Percentiles rank a stretch among this genome's conserved stretches.
These are phyloP conservation scores for Drosophila anomalata DNA, from an alignment of 2,888 invertebrate species.

Conservation along the genomic window DNA sequence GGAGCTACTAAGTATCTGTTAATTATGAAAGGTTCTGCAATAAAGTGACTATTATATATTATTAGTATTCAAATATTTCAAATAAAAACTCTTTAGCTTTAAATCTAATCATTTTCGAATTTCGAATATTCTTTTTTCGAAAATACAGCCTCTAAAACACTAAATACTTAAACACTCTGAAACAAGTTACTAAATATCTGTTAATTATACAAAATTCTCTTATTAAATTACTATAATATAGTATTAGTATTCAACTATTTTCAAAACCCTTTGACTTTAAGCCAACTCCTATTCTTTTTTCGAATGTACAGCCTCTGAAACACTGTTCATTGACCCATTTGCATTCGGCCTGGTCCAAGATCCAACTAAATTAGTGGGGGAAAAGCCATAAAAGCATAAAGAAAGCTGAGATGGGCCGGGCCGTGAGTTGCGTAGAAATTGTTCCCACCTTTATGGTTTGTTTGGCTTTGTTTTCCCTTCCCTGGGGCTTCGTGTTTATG, in stretches of 20 bases:
- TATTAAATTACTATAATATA: background rate
- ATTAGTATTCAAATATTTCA: no score
- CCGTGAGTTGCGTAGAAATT: constrained; percentile 56
- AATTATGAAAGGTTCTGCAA: background rate
- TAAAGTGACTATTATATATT: no score
- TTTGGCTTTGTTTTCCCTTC: constrained; percentile 34
- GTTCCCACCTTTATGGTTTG: constrained; percentile 70
- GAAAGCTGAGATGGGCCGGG: constrained; percentile 53
- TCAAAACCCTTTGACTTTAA: background rate
- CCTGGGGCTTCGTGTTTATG: constrained; percentile 23
- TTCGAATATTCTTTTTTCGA: no score
- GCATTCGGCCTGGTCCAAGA: constrained; percentile 55
- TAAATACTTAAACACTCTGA: no score
- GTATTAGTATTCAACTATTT: background rate
- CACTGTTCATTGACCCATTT: constrained; percentile 67
- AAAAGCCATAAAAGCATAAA: constrained; percentile 48
- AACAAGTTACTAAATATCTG: background rate
- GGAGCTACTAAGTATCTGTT: background rate
- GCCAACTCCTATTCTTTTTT: background rate
- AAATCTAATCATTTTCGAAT: no score
- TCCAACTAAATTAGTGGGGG: constrained; percentile 41
- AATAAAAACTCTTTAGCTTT: no score
- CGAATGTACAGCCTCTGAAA: constrained; percentile 52
- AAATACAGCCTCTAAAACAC: no score
- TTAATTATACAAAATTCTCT: no score